These are phyloP conservation scores for Rhizoglyphus robini DNA, from an alignment of 1,140 invertebrate genomes.

Conservation along the genomic window DNA sequence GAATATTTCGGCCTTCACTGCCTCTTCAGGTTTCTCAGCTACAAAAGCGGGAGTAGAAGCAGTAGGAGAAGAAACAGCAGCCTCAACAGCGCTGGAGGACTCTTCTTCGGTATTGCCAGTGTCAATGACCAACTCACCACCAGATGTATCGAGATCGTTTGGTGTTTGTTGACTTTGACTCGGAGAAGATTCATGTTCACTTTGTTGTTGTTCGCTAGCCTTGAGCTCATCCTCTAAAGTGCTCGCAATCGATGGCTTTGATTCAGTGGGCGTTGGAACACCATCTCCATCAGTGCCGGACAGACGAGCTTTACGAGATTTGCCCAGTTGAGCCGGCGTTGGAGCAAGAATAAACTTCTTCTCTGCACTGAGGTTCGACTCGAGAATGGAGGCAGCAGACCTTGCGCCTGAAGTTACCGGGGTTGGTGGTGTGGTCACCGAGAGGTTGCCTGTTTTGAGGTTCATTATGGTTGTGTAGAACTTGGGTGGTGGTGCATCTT, in stretches of 20 bases:
- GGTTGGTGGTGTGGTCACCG: conserved; percentile 19
- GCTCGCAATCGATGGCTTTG: neutral
- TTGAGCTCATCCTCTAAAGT: no score
- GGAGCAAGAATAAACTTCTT: conserved; percentile 64
- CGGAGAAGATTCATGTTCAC: no score
- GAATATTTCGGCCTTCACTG: no score
- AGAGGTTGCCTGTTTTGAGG: conserved; percentile 7
- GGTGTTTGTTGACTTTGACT: neutral
- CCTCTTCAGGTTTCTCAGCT: no score
- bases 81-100: neutral
- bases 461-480: conserved; percentile 17
- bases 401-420: neutral
- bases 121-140: neutral
- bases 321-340: conserved; percentile 77
- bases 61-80: no score
- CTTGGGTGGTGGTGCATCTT: neutral
- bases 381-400: neutral
- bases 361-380: conserved; percentile 5
- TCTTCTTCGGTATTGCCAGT: neutral
- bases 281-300: neutral
- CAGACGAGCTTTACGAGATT: conserved; percentile 41
- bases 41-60: no score
- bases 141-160: no score
- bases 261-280: neutral
- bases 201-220: no score